Percentiles rank a stretch among this genome's conserved stretches.
Conservation (phyloP, 2,113 vertebrate species). For the Corynorhinus townsendii region DNA sequence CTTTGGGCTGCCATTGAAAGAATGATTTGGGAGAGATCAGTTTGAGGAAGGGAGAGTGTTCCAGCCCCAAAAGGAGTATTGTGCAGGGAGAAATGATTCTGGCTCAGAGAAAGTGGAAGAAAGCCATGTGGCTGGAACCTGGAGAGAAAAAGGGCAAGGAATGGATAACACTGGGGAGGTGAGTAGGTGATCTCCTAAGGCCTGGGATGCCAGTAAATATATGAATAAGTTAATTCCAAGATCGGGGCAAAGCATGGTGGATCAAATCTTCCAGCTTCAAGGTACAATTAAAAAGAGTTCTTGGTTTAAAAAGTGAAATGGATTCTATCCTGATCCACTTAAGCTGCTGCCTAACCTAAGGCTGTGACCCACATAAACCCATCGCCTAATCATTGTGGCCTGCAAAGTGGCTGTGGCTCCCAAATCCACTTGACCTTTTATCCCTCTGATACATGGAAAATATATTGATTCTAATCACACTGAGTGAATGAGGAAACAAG, state of each 20-base stretch:
- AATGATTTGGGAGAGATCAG: not conserved
- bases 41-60: not conserved
- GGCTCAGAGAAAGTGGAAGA: not conserved
- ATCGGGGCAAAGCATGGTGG: not conserved
- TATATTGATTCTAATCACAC: not conserved
- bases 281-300: not conserved
- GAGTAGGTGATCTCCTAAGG: not conserved
- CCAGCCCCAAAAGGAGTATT: not conserved
- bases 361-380: not conserved
- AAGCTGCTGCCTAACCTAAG: not conserved
- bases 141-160: not conserved
- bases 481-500: not conserved
- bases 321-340: not conserved
- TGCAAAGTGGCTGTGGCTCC: not conserved
- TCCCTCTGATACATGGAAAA: not conserved
- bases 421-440: not conserved
- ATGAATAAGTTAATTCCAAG: not conserved
- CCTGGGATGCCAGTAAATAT: not conserved
- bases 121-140: not conserved
- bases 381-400: rapidly evolving
- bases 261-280: not conserved
- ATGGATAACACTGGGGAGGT: rapidly evolving
- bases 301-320: not conserved
- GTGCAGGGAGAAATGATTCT: not conserved
- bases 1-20: not conserved